phyloP scores from a whole-genome alignment of 2,113 vertebrate species.

The Pampusana beccarii region DNA sequence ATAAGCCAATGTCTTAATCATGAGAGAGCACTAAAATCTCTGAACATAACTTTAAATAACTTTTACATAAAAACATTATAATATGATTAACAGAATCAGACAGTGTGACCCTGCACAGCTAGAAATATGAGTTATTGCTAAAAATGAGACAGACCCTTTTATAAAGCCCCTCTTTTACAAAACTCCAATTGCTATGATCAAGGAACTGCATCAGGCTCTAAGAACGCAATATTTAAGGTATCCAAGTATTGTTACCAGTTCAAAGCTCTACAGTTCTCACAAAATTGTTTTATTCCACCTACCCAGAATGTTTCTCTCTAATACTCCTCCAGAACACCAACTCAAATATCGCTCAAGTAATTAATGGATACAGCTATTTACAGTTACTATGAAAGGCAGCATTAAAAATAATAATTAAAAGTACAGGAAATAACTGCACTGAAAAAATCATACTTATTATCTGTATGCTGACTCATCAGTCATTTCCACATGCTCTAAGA shows the following conservation, averaged over 20 bases:
- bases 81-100: neutral
- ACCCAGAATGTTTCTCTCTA: neutral
- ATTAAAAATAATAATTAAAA: neutral
- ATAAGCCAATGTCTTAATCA: neutral
- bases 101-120: neutral
- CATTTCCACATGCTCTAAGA: neutral
- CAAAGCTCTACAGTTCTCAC: neutral
- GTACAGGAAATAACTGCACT: neutral
- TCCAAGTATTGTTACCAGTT: neutral
- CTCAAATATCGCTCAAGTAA: neutral
- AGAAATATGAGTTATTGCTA: neutral
- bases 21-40: neutral
- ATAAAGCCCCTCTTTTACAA: neutral
- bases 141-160: neutral
- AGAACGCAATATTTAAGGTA: neutral
- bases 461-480: neutral
- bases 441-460: neutral
- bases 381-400: neutral
- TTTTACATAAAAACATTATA: neutral
- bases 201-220: neutral
- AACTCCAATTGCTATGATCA: neutral
- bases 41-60: neutral
- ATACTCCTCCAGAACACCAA: neutral
- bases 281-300: neutral
- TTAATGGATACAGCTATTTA: neutral